Conservation (phyloP, 1,140 invertebrate genomes). For the Caenorhabditis tropicalis region DNA sequence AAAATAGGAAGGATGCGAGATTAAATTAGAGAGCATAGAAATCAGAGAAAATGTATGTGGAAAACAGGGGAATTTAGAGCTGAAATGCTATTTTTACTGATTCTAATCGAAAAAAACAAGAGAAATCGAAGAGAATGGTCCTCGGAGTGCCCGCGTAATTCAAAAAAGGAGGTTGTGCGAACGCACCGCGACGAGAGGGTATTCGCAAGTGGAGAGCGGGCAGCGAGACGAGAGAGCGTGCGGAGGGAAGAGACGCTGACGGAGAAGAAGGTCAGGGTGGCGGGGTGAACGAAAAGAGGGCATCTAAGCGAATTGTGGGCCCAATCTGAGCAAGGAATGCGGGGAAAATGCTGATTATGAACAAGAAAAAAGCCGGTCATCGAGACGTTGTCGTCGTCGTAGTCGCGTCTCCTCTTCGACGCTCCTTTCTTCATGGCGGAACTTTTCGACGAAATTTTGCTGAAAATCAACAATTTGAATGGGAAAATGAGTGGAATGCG, state of each 20-base stretch:
- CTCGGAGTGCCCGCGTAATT: neutral
- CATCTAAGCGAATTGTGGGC: too few species aligned
- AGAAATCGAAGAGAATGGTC: neutral
- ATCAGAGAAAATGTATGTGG: neutral
- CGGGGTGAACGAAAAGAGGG: too few species aligned
- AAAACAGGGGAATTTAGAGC: too few species aligned
- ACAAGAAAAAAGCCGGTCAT: too few species aligned
- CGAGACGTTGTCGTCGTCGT: conserved; percentile 59
- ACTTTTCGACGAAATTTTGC: too few species aligned
- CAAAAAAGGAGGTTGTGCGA: neutral
- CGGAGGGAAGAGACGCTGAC: neutral
- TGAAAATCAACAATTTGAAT: too few species aligned
- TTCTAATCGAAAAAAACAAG: too few species aligned
- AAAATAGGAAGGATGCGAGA: neutral
- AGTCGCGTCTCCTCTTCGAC: conserved; percentile 52
- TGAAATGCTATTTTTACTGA: too few species aligned
- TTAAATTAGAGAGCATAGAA: neutral
- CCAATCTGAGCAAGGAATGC: too few species aligned
- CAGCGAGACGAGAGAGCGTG: neutral
- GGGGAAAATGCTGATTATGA: too few species aligned
- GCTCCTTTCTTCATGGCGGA: too few species aligned
- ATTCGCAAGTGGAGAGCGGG: neutral
- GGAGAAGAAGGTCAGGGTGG: neutral
- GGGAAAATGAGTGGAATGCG: too few species aligned
- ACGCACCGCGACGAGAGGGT: neutral